phyloP scores from a whole-genome alignment of 2,113 vertebrate genomes.

The Coregonus clupeaformis region DNA sequence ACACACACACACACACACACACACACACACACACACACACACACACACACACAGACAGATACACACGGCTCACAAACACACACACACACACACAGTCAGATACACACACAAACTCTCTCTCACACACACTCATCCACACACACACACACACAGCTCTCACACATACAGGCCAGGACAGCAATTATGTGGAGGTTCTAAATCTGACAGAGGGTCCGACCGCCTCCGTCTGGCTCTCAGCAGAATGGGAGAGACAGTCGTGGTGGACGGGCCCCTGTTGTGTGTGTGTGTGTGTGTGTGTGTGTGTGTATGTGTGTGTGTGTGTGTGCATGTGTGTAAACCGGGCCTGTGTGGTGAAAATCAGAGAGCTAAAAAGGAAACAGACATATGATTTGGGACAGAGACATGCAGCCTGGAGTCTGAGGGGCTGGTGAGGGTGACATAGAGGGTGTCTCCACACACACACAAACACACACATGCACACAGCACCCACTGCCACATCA shows the following conservation, averaged over 20 bases:
- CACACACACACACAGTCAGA: background rate
- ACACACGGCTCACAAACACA: background rate
- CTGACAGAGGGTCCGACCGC: background rate
- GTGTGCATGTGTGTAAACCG: background rate
- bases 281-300: background rate
- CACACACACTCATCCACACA: too few relatives aligned
- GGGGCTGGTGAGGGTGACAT: background rate
- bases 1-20: background rate
- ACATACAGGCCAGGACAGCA: background rate
- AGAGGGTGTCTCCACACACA: background rate
- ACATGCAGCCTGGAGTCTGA: background rate
- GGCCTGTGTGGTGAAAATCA: too few relatives aligned
- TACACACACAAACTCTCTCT: background rate
- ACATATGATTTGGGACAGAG: background rate
- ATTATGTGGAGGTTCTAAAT: conserved; percentile 9
- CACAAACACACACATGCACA: conserved; percentile 22
- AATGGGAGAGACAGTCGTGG: background rate
- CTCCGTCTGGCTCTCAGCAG: background rate
- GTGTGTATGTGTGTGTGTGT: background rate
- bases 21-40: too few relatives aligned
- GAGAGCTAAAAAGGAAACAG: background rate
- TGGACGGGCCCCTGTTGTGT: background rate
- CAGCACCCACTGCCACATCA: conserved; percentile 48
- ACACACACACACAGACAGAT: background rate
- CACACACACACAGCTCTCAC: background rate